Evolutionary conservation across 2,797 vertebrate genomes (phyloP), one percentile per base, ranked within the genome.

Genomic region (Hyperoplus immaculatus): DNA sequence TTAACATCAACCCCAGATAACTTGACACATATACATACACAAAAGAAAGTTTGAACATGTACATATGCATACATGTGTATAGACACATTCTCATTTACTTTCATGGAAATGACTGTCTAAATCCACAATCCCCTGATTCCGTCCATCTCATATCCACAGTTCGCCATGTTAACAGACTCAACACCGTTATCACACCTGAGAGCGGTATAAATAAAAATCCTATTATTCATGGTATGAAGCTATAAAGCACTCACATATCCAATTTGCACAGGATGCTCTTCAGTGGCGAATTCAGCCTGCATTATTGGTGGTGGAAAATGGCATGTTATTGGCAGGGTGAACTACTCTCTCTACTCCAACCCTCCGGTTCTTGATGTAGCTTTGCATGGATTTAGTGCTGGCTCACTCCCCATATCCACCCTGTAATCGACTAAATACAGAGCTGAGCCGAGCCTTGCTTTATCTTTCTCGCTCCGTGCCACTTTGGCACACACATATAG

Each of bases 311-410:
- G 85, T 90, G 79, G 87, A 90, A 92, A 94, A 95, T 94, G 92
- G 93, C 91, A 93, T 84, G 89, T 84, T 90, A 90, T 92, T 94
- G 94, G 92, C 92, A 94, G 88, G 88, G 87, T 93, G 88, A 88
- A 86, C 72, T 29, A 29, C 29, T 29, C 29, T 78, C 80, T 74
- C 82, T 84, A 69, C 73, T 69, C 80, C 89, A 80, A 72, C 81
- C 61, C 75, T 75, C 53, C 58, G 65, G 73, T 57, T 87, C 82
- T 79, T 61, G 53, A 78, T 72, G 79, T 71, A 53, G 85, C 82
- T 87, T 78, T 82, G 78, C 68, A 77, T 84, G 82, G 80, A 90
- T 81, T 76, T 80, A 29, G 57, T 38, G 46, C 78, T 41, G 88
- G 85, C 91, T 90, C 86, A 78, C 86, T 86, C 87, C 29, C 72